These are phyloP conservation scores for Aegotheles bennettii DNA, from an alignment of 2,113 vertebrate genomes.

Conservation along the genomic window DNA sequence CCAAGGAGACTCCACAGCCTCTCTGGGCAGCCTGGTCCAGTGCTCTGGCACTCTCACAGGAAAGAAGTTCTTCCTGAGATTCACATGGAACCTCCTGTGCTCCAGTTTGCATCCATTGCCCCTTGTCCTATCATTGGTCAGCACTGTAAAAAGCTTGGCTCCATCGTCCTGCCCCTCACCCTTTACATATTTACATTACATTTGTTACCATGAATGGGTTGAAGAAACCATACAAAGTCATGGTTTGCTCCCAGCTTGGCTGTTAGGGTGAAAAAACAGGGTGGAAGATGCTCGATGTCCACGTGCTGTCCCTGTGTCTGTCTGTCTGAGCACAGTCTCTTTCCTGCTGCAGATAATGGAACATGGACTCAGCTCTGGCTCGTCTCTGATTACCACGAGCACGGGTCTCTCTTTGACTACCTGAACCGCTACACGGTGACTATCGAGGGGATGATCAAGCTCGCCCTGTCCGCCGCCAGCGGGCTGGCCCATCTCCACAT, in stretches of 20 bases:
- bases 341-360: conserved; percentile 84
- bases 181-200: too few species aligned
- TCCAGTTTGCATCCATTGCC: too few species aligned
- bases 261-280: background rate
- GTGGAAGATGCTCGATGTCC: rapidly evolving
- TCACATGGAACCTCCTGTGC: too few species aligned
- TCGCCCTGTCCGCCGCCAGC: conserved; percentile 90
- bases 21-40: too few species aligned
- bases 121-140: too few species aligned
- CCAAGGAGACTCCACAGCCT: too few species aligned
- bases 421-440: conserved; percentile 94
- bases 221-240: too few species aligned
- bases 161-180: too few species aligned
- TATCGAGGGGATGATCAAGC: conserved; percentile 96
- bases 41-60: too few species aligned
- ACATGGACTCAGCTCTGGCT: conserved; percentile 98
- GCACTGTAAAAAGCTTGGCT: too few species aligned
- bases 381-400: conserved; percentile 95
- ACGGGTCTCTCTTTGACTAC: conserved; percentile 96
- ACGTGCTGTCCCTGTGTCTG: background rate
- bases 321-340: background rate
- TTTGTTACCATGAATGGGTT: too few species aligned
- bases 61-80: too few species aligned
- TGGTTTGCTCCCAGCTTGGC: background rate
- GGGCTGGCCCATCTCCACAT: conserved; percentile 96